Percentiles rank a stretch among this genome's conserved stretches.
Evolutionary conservation across 2,113 vertebrate species (phyloP).

Genomic region (Zosterops japonicus): DNA sequence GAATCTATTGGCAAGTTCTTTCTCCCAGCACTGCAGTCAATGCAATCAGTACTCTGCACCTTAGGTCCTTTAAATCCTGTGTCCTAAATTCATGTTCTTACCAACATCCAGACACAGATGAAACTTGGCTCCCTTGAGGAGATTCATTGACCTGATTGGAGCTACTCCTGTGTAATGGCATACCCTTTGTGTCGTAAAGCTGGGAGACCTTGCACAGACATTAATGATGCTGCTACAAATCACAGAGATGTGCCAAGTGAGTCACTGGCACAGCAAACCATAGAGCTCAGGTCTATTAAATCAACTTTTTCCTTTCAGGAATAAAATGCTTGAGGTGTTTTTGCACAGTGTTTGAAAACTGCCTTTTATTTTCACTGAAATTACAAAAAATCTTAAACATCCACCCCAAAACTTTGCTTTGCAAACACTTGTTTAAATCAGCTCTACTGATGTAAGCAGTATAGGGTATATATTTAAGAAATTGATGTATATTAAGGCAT

Average conservation of each 20-base stretch:
- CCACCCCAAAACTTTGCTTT: background rate
- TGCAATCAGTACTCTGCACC: background rate
- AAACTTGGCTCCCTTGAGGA: slow-evolving; percentile 35
- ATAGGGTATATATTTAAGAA: background rate
- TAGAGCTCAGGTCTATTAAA: background rate
- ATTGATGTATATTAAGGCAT: background rate
- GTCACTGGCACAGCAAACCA: background rate
- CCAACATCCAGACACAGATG: background rate
- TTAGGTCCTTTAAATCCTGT: background rate
- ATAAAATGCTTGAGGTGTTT: background rate
- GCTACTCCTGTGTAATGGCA: background rate
- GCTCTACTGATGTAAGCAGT: background rate
- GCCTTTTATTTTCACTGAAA: background rate
- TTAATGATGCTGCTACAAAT: slow-evolving; percentile 32
- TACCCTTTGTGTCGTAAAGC: background rate
- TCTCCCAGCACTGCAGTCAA: background rate
- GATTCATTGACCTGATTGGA: slow-evolving; percentile 35
- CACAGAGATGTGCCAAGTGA: slow-evolving; percentile 9
- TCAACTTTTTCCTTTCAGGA: background rate
- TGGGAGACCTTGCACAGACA: slow-evolving; percentile 14
- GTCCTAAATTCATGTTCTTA: background rate
- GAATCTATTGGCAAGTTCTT: background rate
- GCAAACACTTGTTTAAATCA: background rate
- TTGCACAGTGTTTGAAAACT: background rate
- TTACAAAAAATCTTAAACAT: background rate